Evolutionary conservation across 1,140 invertebrate genomes (phyloP), one percentile per base, ranked within the genome.

Genomic region (Apis mellifera): DNA sequence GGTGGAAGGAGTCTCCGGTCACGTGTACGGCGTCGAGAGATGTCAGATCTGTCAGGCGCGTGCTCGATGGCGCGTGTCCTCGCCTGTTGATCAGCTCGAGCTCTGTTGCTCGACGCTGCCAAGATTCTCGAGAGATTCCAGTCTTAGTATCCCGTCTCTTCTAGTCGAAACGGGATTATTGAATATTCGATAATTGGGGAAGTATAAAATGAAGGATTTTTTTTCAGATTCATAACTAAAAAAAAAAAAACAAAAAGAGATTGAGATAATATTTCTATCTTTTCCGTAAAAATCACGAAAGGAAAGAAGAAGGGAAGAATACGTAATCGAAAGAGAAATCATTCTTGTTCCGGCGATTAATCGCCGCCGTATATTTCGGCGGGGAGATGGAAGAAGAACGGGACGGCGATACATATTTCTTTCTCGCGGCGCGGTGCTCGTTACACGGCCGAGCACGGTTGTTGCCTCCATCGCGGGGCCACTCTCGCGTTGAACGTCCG

Each of bases 1-100:
- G 83, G 84, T 84, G 88, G 87, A 85, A 90, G 83, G 89, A 89
- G 86, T 82, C 90, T 91, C 90, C 89, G 90, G 90, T 92, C 91
- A 92, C 91, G 91, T 89, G 86, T 90, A 85, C 32, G 78, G 78
- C 85, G 89, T 86, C 86, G 82, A 86, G 82, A 86, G 84, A 88
- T 85, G 89, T 89, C 85, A 91, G 78, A 90, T 91, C 86, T 89
- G 85, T 85, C 79, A 87, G 32, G 90, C 89, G 90, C 89, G 89
- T 90, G 89, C 89, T 88, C 89, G 85, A 83, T 89, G 85, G 89
- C 89, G 89, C 87, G 89, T 90, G 90, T 90, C 85, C 79, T 88
- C 84, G 86, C 86, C 84, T 90, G 72, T 87, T 91, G 88, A 91
- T 90, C 85, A 86, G 80, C 81, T 42, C 79, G 32, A 32, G 32